Evolutionary conservation across 2,113 vertebrate species (phyloP).

Genomic region (Herpetotheres cachinnans): DNA sequence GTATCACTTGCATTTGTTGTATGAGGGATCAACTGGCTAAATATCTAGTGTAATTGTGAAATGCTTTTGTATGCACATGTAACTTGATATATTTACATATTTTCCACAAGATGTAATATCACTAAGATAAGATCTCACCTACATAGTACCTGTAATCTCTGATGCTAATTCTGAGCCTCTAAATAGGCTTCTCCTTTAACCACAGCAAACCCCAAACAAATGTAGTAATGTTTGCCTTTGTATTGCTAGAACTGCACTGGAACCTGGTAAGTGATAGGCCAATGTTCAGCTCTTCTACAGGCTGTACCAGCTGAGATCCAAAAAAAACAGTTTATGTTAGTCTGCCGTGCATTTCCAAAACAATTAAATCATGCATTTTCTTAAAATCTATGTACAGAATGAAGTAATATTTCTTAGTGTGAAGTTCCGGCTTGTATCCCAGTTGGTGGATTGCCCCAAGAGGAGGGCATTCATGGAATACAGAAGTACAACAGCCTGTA

Average conservation of each 20-base stretch:
- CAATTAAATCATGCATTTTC: background rate
- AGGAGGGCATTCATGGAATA: background rate
- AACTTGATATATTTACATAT: slow-evolving; percentile 54
- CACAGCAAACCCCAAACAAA: background rate
- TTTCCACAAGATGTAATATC: slow-evolving; percentile 21
- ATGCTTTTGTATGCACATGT: background rate
- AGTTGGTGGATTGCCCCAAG: background rate
- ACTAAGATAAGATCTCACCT: slow-evolving; percentile 45
- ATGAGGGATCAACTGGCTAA: slow-evolving; percentile 3
- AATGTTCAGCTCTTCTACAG: background rate
- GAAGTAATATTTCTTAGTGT: background rate
- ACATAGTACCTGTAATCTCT: background rate
- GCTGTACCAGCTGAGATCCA: background rate
- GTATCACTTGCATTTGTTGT: slow-evolving; percentile 16
- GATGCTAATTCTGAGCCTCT: background rate
- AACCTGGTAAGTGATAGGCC: background rate
- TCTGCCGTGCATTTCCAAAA: background rate
- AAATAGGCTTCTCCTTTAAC: background rate
- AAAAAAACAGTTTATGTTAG: rapidly evolving
- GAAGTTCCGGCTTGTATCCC: background rate
- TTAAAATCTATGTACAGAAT: background rate
- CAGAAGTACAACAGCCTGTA: background rate
- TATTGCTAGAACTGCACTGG: background rate
- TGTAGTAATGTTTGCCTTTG: background rate
- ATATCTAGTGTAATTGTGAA: slow-evolving; percentile 20